These are phyloP conservation scores for Theristicus caerulescens DNA, from an alignment of 2,113 vertebrate species.

Conservation along the genomic window DNA sequence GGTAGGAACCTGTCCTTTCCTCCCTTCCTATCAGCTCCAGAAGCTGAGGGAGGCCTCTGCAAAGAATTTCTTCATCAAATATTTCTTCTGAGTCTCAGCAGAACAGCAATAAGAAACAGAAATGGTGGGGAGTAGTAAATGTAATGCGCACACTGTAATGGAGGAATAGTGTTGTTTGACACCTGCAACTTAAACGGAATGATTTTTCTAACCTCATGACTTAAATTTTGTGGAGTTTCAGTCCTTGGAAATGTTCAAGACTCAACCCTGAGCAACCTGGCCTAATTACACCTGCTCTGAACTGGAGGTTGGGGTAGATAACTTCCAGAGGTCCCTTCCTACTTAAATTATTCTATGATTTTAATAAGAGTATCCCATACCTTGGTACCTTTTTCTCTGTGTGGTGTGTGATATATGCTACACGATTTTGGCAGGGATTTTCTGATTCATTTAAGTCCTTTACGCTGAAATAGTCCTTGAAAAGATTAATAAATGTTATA, in stretches of 20 bases:
- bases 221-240: background rate
- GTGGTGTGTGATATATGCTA: background rate
- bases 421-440: background rate
- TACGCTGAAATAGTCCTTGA: background rate
- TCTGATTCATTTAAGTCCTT: background rate
- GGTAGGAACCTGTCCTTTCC: background rate
- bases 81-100: background rate
- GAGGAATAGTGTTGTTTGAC: background rate
- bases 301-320: background rate
- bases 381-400: background rate
- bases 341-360: background rate
- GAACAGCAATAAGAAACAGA: background rate
- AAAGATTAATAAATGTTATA: background rate
- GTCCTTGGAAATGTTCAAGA: background rate
- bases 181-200: background rate
- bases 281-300: background rate
- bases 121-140: background rate
- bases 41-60: background rate
- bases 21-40: background rate
- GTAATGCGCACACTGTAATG: accelerated
- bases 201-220: background rate
- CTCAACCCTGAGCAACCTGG: background rate
- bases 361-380: background rate
- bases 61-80: background rate
- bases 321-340: background rate